These are phyloP conservation scores for Notarius quadriscutis DNA, from an alignment of 2,113 vertebrate species.

Conservation along the genomic window DNA sequence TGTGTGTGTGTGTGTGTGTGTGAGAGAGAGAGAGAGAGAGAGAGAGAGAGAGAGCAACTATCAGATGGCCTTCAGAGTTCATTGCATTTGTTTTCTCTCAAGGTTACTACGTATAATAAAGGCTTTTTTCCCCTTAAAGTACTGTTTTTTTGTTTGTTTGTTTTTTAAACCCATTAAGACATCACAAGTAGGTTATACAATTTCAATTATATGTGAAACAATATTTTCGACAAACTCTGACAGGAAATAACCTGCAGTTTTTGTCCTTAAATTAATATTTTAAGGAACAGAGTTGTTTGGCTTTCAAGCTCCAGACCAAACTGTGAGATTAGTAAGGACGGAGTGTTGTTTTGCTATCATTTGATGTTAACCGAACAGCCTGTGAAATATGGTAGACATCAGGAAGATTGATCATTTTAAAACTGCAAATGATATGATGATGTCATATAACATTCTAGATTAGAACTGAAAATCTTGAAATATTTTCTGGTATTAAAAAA, in stretches of 20 bases:
- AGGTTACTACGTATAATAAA: background rate
- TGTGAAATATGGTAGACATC: background rate
- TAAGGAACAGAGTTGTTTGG: background rate
- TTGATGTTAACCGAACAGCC: background rate
- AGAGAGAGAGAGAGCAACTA: slow-evolving; percentile 52
- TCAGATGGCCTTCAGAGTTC: slow-evolving; percentile 65
- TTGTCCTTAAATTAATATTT: slow-evolving; percentile 5
- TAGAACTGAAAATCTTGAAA: background rate
- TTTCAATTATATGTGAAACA: background rate
- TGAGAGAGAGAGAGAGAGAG: background rate
- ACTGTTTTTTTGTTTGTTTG: background rate
- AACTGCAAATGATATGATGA: background rate
- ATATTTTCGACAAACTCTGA: background rate
- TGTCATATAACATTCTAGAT: background rate
- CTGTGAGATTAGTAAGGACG: background rate
- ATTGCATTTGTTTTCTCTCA: slow-evolving; percentile 54
- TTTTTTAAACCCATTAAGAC: background rate
- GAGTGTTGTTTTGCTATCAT: background rate
- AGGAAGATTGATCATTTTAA: background rate
- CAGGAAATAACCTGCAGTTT: background rate
- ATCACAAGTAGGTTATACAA: background rate
- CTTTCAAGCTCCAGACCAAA: background rate
- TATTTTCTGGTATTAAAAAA: slow-evolving; percentile 9
- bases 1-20: background rate
- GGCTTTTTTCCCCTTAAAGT: background rate